Percentiles rank a stretch among this genome's conserved stretches.
Conservation (phyloP, 2,888 invertebrate genomes). For the Eupithecia insigniata region DNA sequence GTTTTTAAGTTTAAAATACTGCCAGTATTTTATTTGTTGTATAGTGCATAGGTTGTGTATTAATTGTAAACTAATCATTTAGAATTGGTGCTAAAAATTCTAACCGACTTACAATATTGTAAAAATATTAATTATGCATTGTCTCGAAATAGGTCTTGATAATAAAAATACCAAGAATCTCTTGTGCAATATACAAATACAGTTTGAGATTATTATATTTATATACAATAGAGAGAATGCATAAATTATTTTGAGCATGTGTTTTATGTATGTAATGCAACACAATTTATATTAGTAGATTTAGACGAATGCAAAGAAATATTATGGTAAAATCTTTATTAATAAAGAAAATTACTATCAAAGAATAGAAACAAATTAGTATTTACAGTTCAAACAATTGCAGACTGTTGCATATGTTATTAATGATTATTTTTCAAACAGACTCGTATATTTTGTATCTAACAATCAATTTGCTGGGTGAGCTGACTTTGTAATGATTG, state of each 20-base stretch:
- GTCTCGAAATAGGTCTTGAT: slow-evolving; percentile 1
- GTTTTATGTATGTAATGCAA: not conserved
- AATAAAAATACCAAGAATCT: slow-evolving; percentile 30
- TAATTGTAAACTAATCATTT: slow-evolving; percentile 39
- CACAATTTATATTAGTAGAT: not conserved
- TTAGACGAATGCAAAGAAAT: too few relatives aligned
- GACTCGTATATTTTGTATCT: not conserved
- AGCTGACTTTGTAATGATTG: not conserved
- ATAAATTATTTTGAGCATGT: not conserved
- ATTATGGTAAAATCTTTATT: too few relatives aligned
- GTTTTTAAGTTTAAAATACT: slow-evolving; percentile 33
- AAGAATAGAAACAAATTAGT: not conserved
- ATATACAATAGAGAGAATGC: not conserved
- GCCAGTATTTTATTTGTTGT: slow-evolving; percentile 74
- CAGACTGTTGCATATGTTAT: not conserved
- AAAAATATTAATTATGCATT: not conserved
- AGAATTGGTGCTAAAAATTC: slow-evolving; percentile 50
- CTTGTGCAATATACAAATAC: slow-evolving; percentile 28
- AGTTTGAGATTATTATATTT: slow-evolving; percentile 3
- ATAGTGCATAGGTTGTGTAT: slow-evolving; percentile 70
- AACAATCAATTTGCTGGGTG: not conserved
- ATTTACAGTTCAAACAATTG: not conserved
- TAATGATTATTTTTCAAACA: not conserved
- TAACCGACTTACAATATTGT: slow-evolving; percentile 18
- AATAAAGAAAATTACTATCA: not conserved